phyloP scores from a whole-genome alignment of 2,113 vertebrate genomes.

The Steatornis caripensis region DNA sequence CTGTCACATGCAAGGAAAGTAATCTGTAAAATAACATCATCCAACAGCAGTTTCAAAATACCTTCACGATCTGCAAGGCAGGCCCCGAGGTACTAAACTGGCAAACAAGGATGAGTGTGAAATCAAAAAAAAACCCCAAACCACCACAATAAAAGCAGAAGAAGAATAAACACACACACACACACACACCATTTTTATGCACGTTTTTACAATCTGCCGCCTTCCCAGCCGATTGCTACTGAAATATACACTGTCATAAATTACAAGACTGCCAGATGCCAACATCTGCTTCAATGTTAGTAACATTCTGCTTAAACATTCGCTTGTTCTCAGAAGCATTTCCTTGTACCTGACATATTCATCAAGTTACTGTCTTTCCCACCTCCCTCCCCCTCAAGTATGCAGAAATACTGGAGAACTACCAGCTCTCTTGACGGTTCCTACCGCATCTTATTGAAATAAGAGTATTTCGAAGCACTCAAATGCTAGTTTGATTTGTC shows the following conservation, averaged over 20 bases:
- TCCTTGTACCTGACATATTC: not conserved
- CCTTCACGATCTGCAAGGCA: not conserved
- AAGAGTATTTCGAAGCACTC: not conserved
- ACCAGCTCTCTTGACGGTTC: not conserved
- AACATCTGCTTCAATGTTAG: not conserved
- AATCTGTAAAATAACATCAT: not conserved
- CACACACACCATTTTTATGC: not conserved
- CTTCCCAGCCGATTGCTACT: not conserved
- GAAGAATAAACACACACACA: not conserved
- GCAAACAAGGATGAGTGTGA: not conserved
- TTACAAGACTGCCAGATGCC: not conserved
- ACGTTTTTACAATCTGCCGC: not conserved
- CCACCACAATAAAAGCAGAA: not conserved
- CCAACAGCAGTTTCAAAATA: not conserved
- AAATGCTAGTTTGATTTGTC: not conserved
- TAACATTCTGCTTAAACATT: conserved; percentile 1
- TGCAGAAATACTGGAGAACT: not conserved
- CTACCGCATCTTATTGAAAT: not conserved
- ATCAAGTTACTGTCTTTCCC: not conserved
- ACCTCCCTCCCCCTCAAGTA: not conserved
- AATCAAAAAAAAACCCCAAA: not conserved
- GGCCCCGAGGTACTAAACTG: not conserved
- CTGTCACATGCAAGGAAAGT: not conserved
- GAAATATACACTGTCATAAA: not conserved
- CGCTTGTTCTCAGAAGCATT: not conserved